phyloP scores from a whole-genome alignment of 2,888 invertebrate species.

The Physocephala rufipes region DNA sequence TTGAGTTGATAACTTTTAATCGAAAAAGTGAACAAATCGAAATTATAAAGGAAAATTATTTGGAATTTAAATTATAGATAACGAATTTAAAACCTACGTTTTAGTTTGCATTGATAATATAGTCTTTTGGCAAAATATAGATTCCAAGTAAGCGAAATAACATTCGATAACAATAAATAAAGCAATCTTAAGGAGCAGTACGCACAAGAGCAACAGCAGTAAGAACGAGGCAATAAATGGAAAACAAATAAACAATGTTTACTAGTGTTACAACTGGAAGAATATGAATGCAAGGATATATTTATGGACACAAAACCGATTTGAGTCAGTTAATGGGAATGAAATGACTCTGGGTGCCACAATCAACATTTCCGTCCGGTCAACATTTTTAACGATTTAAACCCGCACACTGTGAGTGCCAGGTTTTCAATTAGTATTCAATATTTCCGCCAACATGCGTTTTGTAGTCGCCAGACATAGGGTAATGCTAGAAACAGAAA shows the following conservation, averaged over 20 bases:
- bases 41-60: neutral
- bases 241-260: neutral
- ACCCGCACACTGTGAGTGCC: too few species aligned
- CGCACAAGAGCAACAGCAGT: conserved; percentile 5
- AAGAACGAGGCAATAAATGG: conserved; percentile 1
- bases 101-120: neutral
- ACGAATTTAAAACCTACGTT: neutral
- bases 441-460: too few species aligned
- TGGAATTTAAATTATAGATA: neutral
- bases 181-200: conserved; percentile 9
- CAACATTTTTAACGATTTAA: too few species aligned
- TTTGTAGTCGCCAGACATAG: too few species aligned
- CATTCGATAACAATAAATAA: conserved; percentile 7
- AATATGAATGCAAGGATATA: neutral
- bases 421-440: too few species aligned
- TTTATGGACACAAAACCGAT: too few species aligned
- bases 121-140: neutral
- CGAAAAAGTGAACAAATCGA: too few species aligned
- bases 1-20: too few species aligned
- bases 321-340: too few species aligned
- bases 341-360: too few species aligned
- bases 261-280: neutral
- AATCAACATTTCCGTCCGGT: too few species aligned
- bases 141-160: neutral
- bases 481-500: too few species aligned